phyloP scores from a whole-genome alignment of 2,888 invertebrate species.

The Cosmopolites sordidus region DNA sequence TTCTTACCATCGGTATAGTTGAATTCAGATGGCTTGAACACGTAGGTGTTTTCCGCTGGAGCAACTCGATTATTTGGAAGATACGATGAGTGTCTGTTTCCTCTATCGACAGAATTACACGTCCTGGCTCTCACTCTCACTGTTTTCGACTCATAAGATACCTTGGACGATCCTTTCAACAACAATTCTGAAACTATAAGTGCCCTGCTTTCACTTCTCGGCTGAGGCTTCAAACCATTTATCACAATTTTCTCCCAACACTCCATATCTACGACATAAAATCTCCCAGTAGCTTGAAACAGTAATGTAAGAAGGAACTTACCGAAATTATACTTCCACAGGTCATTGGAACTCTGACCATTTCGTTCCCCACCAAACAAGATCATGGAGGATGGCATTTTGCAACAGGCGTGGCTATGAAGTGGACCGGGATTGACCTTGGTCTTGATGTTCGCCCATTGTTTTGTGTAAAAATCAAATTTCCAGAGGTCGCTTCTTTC shows the following conservation, averaged over 20 bases:
- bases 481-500: conserved; percentile 45
- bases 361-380: conserved; percentile 75
- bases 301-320: conserved; percentile 30
- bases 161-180: conserved; percentile 41
- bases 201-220: conserved; percentile 65
- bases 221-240: conserved; percentile 60
- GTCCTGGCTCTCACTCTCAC: conserved; percentile 41
- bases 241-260: conserved; percentile 70
- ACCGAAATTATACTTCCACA: conserved; percentile 84
- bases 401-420: conserved; percentile 74
- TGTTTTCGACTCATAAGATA: conserved; percentile 35
- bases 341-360: conserved; percentile 67
- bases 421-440: conserved; percentile 66
- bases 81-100: conserved; percentile 47
- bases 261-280: conserved; percentile 57
- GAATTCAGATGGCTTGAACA: conserved; percentile 47
- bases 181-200: conserved; percentile 59
- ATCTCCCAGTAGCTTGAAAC: background rate
- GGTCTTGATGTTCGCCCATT: conserved; percentile 61
- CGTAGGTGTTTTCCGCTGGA: conserved; percentile 47
- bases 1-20: conserved; percentile 48
- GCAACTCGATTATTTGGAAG: conserved; percentile 46
- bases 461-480: conserved; percentile 49
- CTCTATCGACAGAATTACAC: conserved; percentile 44
- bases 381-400: conserved; percentile 71